Evolutionary conservation across 2,797 vertebrate species (phyloP), one percentile per base, ranked within the genome.

Genomic region (Alfaro cultratus): DNA sequence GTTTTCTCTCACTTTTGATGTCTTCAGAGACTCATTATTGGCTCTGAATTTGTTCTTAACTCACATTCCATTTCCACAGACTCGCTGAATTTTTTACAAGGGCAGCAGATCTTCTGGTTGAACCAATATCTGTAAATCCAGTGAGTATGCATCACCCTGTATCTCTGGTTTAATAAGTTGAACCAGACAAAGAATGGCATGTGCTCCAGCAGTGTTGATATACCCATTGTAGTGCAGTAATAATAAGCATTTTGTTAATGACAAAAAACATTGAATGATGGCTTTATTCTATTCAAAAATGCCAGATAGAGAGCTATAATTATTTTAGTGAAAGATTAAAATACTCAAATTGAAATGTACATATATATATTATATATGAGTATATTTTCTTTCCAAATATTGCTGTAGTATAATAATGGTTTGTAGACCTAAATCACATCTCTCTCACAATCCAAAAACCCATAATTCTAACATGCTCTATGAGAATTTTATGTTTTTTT

Each of bases 21-120:
- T 90, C 88, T 88, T 81, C 71, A n/a, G 87, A 90, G 87, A 81
- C 86, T 94, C 90, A 90, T 93, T 93, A 88, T 60, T 43, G 64
- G 29, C 80, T 79, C 76, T 74, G 86, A 80, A 84, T 85, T 83
- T 47, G 77, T 55, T 84, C 79, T 85, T 85, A 82, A 76, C 85
- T 78, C 82, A 73, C 68, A 85, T 85, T 88, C 86, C 75, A 26
- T 77, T 80, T 86, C 86, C 76, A 73, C 64, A 71, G 77, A 34
- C 81, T 74, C 43, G 26, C 31, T 90, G 79, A 86, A 87, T 93
- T 80, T 93, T 92, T 92, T 67, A 93, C 80, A 74, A 87, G 79
- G 47, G 78, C 71, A 9, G 75, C 47, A 55, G 75, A 74, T 83
- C 87, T 90, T 88, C 89, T 90, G 87, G 85, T 90, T 84, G 43